Evolutionary conservation across 2,113 vertebrate genomes (phyloP).

Genomic region (Pluvianellus socialis): DNA sequence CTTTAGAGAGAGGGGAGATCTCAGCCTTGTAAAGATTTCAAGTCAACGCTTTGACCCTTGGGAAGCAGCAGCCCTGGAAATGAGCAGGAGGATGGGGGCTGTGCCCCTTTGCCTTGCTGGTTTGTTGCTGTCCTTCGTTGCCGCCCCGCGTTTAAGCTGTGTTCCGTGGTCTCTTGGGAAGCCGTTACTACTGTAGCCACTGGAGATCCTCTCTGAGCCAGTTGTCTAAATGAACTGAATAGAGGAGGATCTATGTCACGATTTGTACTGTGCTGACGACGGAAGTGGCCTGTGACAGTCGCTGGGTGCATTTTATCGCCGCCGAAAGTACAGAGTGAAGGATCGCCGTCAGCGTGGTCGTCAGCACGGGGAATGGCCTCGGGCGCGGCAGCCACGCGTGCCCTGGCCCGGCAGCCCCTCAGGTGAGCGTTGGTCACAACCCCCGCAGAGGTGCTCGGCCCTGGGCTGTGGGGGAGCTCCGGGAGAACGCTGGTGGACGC

Average conservation of each 20-base stretch:
- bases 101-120: not conserved
- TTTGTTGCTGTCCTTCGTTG: not conserved
- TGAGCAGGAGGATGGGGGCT: not conserved
- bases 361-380: no score
- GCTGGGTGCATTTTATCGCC: not conserved
- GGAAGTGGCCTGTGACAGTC: not conserved
- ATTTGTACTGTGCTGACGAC: not conserved
- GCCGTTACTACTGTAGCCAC: not conserved
- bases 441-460: rapidly evolving
- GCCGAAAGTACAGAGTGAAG: not conserved
- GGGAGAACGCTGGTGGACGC: not conserved
- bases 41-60: not conserved
- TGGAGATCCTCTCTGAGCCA: not conserved
- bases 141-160: not conserved
- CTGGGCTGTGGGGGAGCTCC: not conserved
- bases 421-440: not conserved
- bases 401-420: no score
- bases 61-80: not conserved
- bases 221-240: not conserved
- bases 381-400: not conserved
- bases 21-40: not conserved
- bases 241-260: rapidly evolving
- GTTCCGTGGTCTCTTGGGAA: not conserved
- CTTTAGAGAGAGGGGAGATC: not conserved
- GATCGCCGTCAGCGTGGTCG: rapidly evolving